Percentiles rank a stretch among this genome's conserved stretches.
phyloP scores from a whole-genome alignment of 2,888 invertebrate species.

The Acronicta leporina region DNA sequence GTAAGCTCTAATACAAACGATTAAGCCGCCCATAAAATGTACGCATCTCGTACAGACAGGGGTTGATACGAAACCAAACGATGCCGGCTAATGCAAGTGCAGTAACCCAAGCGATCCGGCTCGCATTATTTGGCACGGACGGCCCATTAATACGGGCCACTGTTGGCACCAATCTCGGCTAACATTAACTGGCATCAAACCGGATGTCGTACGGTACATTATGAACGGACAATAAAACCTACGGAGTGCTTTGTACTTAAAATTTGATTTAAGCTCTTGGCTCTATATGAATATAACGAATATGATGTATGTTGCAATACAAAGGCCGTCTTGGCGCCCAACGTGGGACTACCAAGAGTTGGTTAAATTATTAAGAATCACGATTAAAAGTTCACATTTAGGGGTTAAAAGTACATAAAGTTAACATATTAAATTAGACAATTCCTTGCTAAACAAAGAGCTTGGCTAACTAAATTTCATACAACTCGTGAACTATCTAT shows the following conservation, averaged over 20 bases:
- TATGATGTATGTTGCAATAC: constrained; percentile 43
- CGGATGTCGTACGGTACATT: constrained; percentile 84
- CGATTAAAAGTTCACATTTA: constrained; percentile 9
- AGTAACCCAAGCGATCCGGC: constrained; percentile 67
- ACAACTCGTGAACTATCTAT: too few relatives aligned
- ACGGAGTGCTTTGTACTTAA: constrained; percentile 69
- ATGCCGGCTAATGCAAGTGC: constrained; percentile 73
- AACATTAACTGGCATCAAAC: constrained; percentile 84
- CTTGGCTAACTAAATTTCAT: too few relatives aligned
- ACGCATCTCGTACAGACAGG: constrained; percentile 43
- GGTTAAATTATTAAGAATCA: constrained; percentile 27
- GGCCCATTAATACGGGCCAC: constrained; percentile 76
- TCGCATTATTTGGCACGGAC: constrained; percentile 81
- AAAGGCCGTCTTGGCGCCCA: constrained; percentile 69
- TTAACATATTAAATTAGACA: too few relatives aligned
- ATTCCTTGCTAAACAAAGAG: too few relatives aligned
- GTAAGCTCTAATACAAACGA: constrained; percentile 11
- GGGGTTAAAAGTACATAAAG: too few relatives aligned
- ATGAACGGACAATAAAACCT: constrained; percentile 85
- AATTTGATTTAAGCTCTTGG: constrained; percentile 71
- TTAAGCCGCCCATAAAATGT: constrained; percentile 41
- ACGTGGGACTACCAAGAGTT: constrained; percentile 52
- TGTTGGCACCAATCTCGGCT: constrained; percentile 79
- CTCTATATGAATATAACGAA: constrained; percentile 57
- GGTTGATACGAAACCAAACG: constrained; percentile 55